Base-by-base conservation (phyloP, 2,797 vertebrate species). In the Alectoris magna region DNA sequence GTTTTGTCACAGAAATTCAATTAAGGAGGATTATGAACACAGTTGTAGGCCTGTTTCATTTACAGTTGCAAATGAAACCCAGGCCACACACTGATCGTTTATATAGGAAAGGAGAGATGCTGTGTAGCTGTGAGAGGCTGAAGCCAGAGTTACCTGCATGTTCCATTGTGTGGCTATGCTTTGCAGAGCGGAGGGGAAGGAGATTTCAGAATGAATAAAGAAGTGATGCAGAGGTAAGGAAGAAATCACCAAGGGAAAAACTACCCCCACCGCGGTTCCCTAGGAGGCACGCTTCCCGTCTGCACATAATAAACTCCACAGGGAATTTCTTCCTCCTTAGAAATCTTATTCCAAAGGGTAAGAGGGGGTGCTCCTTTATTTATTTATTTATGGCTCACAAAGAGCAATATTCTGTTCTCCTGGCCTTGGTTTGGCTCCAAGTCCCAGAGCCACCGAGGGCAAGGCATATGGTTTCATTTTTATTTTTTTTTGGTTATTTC, bases 1-100 rank as follows among this genome's bases (percentile, higher is more conserved):
- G 91, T 96, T 96, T 96, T 97, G 95, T 96, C 96, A 97, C 89
- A 91, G 94, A 97, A 96, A 97, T 96, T 96, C 96, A 97, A 96
- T 97, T 97, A 97, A 95, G 91, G 81, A 87, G 96, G 96, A 96
- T 97, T 97, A 97, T 96, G 96, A 96, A 94, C 97, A 87, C 96
- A 96, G 97, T 96, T 96, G 96, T 91, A 93, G 89, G 93, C 86
- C 95, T 96, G 96, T 96, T 97, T 97, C 94, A 96, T 96, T 97
- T 97, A 97, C 96, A 96, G 96, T 95, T 96, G 93, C 94, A 96
- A 96, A 97, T 96, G 95, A 97, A 97, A 96, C 84, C 58, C 89
- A 84, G 97, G 94, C 96, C 96, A 96, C 97, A 97, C 96, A 96
- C 97, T 96, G 96, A 80, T 97, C 34, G 14, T 96, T 96, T 96